Evolutionary conservation across 2,797 vertebrate genomes (phyloP).

Genomic region (Hirundo rustica): DNA sequence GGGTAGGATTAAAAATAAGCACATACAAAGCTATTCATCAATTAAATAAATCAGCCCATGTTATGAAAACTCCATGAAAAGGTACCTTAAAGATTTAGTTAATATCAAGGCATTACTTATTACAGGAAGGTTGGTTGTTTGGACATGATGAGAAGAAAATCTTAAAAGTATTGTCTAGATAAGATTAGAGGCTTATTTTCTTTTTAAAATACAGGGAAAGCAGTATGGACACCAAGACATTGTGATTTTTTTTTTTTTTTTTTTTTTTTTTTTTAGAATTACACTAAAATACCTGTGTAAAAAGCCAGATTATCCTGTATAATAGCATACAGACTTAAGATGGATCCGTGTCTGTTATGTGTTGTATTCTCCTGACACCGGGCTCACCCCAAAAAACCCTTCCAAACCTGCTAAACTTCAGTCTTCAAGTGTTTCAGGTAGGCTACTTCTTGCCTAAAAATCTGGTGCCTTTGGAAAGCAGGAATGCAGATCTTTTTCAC

Average conservation of each 20-base stretch:
- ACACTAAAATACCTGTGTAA: neutral
- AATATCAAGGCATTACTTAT: conserved; percentile 40
- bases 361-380: neutral
- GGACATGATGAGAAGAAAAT: neutral
- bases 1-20: conserved; percentile 61
- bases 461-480: neutral
- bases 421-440: neutral
- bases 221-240: neutral
- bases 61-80: conserved; percentile 28
- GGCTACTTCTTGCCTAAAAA: neutral
- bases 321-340: neutral
- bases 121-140: neutral
- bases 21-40: conserved; percentile 53
- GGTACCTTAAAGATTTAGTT: conserved; percentile 41
- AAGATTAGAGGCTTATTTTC: neutral
- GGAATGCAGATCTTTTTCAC: neutral
- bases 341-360: neutral
- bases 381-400: fast-evolving
- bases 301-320: neutral
- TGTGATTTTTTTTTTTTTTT: no score
- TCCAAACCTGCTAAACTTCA: neutral
- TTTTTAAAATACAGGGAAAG: neutral
- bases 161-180: neutral
- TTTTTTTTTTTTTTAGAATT: neutral
- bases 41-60: conserved; percentile 51